Evolutionary conservation across 1,140 invertebrate species (phyloP).

Genomic region (Drosophila simulans): DNA sequence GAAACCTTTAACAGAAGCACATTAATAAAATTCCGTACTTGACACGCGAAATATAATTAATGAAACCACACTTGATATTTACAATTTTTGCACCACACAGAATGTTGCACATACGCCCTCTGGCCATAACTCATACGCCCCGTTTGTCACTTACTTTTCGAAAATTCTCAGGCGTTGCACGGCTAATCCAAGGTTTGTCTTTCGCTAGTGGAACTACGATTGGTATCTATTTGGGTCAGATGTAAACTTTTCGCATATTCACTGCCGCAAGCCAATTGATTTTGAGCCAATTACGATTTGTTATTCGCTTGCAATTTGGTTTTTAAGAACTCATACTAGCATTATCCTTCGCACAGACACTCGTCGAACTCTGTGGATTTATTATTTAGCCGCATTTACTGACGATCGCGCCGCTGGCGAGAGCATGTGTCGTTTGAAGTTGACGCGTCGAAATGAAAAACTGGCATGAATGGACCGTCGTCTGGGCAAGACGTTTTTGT

Average conservation of each 20-base stretch:
- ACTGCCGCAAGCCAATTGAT: conserved; percentile 35
- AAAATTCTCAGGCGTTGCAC: conserved; percentile 28
- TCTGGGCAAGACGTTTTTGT: conserved; percentile 84
- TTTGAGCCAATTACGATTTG: conserved; percentile 29
- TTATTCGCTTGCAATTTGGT: background rate
- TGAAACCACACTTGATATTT: conserved; percentile 18
- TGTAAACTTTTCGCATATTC: conserved; percentile 48
- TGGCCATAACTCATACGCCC: conserved; percentile 46
- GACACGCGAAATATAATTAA: conserved; percentile 30
- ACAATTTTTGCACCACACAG: conserved; percentile 8
- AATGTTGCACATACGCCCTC: conserved; percentile 37
- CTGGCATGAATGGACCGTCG: conserved; percentile 84
- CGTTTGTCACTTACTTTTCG: conserved; percentile 44
- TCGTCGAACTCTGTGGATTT: conserved; percentile 10
- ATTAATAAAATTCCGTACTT: conserved; percentile 26
- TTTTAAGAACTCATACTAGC: conserved; percentile 21
- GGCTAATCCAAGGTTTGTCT: conserved; percentile 54
- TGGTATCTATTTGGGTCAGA: conserved; percentile 2
- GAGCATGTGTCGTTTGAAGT: conserved; percentile 82
- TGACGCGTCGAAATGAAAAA: conserved; percentile 84
- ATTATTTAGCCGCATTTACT: conserved; percentile 24
- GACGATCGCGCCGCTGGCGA: conserved; percentile 60
- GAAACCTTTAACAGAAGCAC: conserved; percentile 27
- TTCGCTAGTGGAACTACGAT: conserved; percentile 3
- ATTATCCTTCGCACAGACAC: conserved; percentile 29